Evolutionary conservation across 2,797 vertebrate genomes (phyloP).

Genomic region (Acropternis orthonyx): DNA sequence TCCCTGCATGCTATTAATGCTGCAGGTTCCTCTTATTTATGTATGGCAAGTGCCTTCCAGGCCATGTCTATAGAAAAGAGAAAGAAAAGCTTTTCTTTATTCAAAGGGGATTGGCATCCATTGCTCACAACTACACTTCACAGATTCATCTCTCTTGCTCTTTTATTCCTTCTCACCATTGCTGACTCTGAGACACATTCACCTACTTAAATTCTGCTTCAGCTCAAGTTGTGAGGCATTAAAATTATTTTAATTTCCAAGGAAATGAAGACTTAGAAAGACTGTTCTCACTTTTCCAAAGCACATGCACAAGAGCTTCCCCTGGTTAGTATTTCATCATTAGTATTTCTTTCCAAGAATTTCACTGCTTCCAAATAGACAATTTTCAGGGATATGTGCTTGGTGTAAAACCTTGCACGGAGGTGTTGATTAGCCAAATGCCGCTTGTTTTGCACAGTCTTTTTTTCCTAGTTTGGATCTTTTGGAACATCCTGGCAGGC

Average conservation of each 20-base stretch:
- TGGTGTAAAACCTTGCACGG: not conserved
- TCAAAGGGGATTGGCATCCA: not conserved
- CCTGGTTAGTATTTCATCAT: not conserved
- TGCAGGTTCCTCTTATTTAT: not conserved
- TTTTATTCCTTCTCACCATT: not conserved
- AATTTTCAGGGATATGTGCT: constrained; percentile 20
- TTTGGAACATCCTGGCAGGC: not conserved
- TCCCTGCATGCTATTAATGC: not conserved
- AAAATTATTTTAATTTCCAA: constrained; percentile 18
- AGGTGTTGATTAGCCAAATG: constrained; percentile 24
- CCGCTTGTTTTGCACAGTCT: not conserved
- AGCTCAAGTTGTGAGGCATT: constrained; percentile 21
- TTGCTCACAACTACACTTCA: not conserved
- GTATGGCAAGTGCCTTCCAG: not conserved
- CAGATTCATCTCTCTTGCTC: not conserved
- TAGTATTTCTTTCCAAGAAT: constrained; percentile 38
- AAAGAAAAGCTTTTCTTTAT: not conserved
- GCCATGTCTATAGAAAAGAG: not conserved
- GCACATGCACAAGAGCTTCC: not conserved
- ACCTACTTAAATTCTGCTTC: constrained; percentile 26
- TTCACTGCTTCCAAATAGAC: not conserved
- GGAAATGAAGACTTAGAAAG: not conserved
- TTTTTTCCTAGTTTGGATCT: not conserved
- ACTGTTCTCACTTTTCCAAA: constrained; percentile 4
- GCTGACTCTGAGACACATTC: not conserved